Conservation (phyloP, 2,888 invertebrate genomes). For the Choristoneura rosaceana region DNA sequence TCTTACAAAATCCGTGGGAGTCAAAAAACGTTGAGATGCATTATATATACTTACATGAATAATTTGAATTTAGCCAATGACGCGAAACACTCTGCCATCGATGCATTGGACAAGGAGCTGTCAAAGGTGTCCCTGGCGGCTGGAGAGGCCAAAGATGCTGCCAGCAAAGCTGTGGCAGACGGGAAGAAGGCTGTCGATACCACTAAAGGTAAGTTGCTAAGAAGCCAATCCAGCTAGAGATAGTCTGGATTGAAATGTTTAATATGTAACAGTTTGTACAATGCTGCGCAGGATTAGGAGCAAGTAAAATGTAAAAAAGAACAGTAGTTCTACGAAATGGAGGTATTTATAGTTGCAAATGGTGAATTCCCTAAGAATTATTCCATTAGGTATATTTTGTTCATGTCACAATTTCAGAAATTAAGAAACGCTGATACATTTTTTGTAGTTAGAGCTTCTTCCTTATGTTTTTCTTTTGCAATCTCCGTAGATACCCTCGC, state of each 20-base stretch:
- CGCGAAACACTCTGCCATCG: slow-evolving; percentile 80
- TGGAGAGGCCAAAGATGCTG: slow-evolving; percentile 77
- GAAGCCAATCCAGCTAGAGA: no score
- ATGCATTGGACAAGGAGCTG: slow-evolving; percentile 82
- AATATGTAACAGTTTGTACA: no score
- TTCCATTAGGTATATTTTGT: no score
- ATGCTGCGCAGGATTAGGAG: no score
- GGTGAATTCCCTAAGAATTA: no score
- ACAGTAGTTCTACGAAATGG: no score
- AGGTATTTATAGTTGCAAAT: no score
- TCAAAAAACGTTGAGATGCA: background rate
- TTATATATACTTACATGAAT: slow-evolving; percentile 5
- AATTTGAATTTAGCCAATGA: slow-evolving; percentile 63
- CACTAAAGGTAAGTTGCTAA: slow-evolving; percentile 69
- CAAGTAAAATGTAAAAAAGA: no score
- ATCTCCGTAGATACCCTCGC: slow-evolving; percentile 71
- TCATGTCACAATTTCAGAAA: no score
- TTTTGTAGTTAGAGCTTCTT: slow-evolving; percentile 13
- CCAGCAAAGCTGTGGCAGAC: slow-evolving; percentile 76
- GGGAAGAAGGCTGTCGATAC: slow-evolving; percentile 80
- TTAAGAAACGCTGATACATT: background rate
- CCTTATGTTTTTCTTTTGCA: slow-evolving; percentile 44
- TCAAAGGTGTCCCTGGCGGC: slow-evolving; percentile 79
- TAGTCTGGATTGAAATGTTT: no score
- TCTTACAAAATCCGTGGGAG: no score